Percentiles rank a stretch among this genome's conserved stretches.
Evolutionary conservation across 1,140 invertebrate species (phyloP).

Genomic region (Sycophaga agraensis): DNA sequence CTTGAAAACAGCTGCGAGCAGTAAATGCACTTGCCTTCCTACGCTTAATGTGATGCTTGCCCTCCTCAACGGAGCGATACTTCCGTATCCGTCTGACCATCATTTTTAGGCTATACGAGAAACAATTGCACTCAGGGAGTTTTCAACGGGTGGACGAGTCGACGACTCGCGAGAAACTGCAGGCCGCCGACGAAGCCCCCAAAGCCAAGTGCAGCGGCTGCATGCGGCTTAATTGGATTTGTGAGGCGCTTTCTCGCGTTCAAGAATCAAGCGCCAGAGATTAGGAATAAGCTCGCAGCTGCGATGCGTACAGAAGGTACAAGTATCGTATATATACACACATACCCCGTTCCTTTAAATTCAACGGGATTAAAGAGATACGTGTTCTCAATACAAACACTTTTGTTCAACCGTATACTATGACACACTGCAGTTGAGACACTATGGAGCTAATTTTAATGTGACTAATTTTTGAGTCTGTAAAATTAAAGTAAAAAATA

Average conservation of each 20-base stretch:
- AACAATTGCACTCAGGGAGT: not conserved
- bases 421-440: no score
- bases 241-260: not conserved
- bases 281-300: not conserved
- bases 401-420: no score
- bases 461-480: no score
- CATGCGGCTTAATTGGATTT: slow-evolving; percentile 20
- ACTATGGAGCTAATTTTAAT: no score
- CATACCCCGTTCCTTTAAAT: no score
- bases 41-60: slow-evolving; percentile 13
- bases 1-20: no score
- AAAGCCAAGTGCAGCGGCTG: slow-evolving; percentile 14
- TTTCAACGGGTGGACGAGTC: not conserved
- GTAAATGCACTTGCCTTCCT: slow-evolving; percentile 17
- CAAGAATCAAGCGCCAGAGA: not conserved
- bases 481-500: no score
- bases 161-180: not conserved
- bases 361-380: no score
- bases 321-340: no score
- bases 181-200: not conserved
- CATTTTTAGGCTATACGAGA: slow-evolving; percentile 14
- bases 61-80: slow-evolving; percentile 19
- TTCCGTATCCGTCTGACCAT: slow-evolving; percentile 27
- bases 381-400: no score
- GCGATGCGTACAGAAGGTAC: no score